Evolutionary conservation across 2,888 invertebrate species (phyloP).

Genomic region (Myopa testacea): DNA sequence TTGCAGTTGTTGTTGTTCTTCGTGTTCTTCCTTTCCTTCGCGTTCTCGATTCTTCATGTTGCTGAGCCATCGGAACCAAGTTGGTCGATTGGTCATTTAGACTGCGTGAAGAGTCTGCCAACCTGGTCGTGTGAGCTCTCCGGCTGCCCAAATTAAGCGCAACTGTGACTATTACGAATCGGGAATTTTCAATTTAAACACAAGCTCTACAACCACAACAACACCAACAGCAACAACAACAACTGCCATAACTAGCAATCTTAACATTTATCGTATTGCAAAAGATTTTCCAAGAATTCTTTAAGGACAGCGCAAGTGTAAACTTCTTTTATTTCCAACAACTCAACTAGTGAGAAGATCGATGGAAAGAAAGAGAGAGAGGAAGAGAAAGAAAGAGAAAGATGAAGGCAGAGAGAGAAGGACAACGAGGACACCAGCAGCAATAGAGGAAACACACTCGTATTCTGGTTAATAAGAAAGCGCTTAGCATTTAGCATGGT

Average conservation of each 20-base stretch:
- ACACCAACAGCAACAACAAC: slow-evolving; percentile 31
- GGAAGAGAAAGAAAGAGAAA: neutral
- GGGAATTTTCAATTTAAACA: slow-evolving; percentile 49
- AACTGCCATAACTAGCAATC: slow-evolving; percentile 17
- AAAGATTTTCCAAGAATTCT: slow-evolving; percentile 39
- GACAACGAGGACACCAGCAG: neutral
- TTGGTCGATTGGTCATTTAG: neutral
- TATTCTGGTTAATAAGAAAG: too few species aligned
- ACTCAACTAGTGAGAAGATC: neutral
- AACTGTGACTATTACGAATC: slow-evolving; percentile 50
- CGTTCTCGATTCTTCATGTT: neutral
- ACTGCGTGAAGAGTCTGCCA: neutral
- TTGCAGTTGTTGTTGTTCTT: neutral
- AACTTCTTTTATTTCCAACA: slow-evolving; percentile 31
- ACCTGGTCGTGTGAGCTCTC: neutral
- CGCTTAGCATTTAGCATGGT: too few species aligned
- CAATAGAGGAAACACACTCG: too few species aligned
- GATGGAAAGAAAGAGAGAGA: neutral
- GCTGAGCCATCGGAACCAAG: slow-evolving; percentile 7
- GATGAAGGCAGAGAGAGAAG: neutral
- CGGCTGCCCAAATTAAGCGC: slow-evolving; percentile 47
- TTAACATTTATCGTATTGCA: slow-evolving; percentile 28
- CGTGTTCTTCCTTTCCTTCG: neutral
- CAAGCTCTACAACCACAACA: slow-evolving; percentile 32
- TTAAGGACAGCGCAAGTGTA: slow-evolving; percentile 35